Conservation (phyloP, 2,113 vertebrate genomes). For the Zapus hudsonius region DNA sequence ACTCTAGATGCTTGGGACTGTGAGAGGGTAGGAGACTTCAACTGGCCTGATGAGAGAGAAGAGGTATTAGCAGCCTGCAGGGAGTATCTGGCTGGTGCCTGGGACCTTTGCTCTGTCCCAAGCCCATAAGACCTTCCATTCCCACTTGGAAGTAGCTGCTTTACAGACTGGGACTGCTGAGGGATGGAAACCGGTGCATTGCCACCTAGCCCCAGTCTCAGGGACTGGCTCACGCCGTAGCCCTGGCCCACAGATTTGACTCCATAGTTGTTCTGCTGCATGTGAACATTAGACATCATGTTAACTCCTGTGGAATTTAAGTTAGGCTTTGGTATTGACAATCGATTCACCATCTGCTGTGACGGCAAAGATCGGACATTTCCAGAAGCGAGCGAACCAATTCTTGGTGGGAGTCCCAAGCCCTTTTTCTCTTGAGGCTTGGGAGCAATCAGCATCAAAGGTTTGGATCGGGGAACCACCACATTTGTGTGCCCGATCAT, state of each 20-base stretch:
- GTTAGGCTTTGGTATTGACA: constrained; percentile 93
- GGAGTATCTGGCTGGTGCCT: constrained; percentile 86
- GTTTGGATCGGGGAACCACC: constrained; percentile 95
- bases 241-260: constrained; percentile 90
- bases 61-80: constrained; percentile 88
- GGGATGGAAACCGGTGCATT: constrained; percentile 92
- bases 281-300: constrained; percentile 92
- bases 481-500: constrained; percentile 99
- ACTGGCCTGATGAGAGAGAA: constrained; percentile 85
- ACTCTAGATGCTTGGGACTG: constrained; percentile 87
- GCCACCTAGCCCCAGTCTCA: constrained; percentile 90
- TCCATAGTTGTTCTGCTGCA: constrained; percentile 92
- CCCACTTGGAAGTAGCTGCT: constrained; percentile 91
- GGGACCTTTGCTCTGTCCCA: constrained; percentile 87
- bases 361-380: constrained; percentile 91
- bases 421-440: constrained; percentile 94
- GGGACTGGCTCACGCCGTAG: constrained; percentile 89
- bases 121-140: constrained; percentile 88
- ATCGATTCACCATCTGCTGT: constrained; percentile 92
- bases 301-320: constrained; percentile 90
- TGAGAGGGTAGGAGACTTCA: constrained; percentile 91
- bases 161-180: constrained; percentile 94
- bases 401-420: constrained; percentile 93
- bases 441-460: constrained; percentile 93
- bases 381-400: constrained; percentile 89